Evolutionary conservation across 2,888 invertebrate genomes (phyloP).

Genomic region (Harmothoe impar): DNA sequence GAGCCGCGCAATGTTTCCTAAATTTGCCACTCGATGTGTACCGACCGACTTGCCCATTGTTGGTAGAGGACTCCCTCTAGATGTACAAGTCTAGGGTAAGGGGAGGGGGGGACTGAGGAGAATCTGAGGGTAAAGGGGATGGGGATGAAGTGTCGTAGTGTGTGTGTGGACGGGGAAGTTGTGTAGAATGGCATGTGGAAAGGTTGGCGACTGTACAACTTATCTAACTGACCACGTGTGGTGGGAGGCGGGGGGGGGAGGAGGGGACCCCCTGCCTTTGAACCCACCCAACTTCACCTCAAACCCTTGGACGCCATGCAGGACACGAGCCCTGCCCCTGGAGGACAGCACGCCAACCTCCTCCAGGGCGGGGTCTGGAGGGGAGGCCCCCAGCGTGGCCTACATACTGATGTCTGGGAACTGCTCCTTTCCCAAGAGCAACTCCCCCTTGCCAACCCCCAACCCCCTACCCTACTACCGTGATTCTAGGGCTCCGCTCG

Average conservation of each 20-base stretch:
- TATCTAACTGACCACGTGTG: conserved; percentile 54
- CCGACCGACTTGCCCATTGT: background rate
- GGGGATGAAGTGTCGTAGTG: background rate
- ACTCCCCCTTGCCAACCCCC: too few species aligned
- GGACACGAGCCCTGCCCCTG: conserved; percentile 17
- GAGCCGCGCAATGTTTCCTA: conserved; percentile 53
- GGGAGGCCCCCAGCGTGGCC: background rate
- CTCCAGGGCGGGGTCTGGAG: conserved; percentile 4
- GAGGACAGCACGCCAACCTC: conserved; percentile 12
- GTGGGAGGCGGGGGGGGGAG: too few species aligned
- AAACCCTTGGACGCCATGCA: conserved; percentile 36
- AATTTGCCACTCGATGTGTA: conserved; percentile 39
- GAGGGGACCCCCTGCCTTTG: background rate
- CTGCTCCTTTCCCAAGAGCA: background rate
- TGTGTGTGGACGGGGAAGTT: background rate
- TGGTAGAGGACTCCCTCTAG: background rate
- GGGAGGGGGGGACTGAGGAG: background rate
- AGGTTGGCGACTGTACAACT: background rate
- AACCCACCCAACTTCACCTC: too few species aligned
- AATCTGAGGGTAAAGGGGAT: background rate
- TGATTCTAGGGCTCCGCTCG: conserved; percentile 27
- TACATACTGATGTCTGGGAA: conserved; percentile 37
- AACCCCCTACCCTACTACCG: too few species aligned
- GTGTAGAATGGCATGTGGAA: background rate
- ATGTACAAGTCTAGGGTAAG: conserved; percentile 15